Evolutionary conservation across 2,888 invertebrate genomes (phyloP).

Genomic region (Epicampocera succincta): DNA sequence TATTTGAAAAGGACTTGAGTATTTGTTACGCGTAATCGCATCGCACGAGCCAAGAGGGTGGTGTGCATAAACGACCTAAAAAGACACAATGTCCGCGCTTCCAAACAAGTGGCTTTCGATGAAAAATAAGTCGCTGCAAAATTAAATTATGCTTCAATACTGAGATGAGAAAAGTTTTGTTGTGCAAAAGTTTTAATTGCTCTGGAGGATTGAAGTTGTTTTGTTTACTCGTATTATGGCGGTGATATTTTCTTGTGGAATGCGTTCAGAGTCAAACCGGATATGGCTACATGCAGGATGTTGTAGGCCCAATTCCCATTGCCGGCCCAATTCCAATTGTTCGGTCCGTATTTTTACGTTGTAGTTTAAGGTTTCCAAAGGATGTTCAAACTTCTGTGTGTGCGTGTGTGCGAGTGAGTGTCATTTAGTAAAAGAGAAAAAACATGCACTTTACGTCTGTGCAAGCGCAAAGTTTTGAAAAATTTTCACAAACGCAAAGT

Average conservation of each 20-base stretch:
- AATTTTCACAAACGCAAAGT: slow-evolving; percentile 22
- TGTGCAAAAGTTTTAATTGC: slow-evolving; percentile 30
- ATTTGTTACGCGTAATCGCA: slow-evolving; percentile 51
- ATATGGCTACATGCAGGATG: slow-evolving; percentile 26
- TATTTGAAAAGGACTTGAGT: slow-evolving; percentile 43
- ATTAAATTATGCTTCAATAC: slow-evolving; percentile 26
- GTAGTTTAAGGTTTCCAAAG: slow-evolving; percentile 30
- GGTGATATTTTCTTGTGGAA: too few relatives aligned
- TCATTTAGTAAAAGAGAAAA: background rate
- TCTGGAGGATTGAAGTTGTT: slow-evolving; percentile 17
- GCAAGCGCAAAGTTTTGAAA: slow-evolving; percentile 7
- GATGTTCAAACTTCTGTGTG: slow-evolving; percentile 5
- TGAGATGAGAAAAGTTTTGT: slow-evolving; percentile 43
- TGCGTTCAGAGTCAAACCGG: too few relatives aligned
- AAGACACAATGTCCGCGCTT: slow-evolving; percentile 3
- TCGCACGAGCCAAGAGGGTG: background rate
- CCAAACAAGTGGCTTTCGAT: slow-evolving; percentile 44
- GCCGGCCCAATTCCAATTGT: too few relatives aligned
- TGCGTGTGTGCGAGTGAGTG: background rate
- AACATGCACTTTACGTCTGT: background rate
- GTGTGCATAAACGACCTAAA: slow-evolving; percentile 7
- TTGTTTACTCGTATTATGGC: background rate
- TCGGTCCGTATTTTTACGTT: slow-evolving; percentile 18
- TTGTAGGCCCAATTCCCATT: too few relatives aligned
- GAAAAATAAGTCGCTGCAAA: background rate